phyloP scores from a whole-genome alignment of 1,140 invertebrate genomes.

The Drosophila chauvacae region DNA sequence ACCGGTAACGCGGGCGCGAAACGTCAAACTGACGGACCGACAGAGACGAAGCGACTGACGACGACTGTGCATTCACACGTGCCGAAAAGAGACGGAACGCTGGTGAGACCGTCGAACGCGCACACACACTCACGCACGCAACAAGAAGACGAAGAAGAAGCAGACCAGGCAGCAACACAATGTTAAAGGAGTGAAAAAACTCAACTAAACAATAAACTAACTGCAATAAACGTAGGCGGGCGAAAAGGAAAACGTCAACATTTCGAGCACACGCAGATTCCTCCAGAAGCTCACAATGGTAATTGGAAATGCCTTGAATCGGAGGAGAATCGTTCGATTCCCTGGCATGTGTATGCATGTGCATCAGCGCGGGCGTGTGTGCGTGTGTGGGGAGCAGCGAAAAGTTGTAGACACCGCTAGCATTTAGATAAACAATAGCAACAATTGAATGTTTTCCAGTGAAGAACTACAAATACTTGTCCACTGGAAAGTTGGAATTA shows the following conservation, averaged over 20 bases:
- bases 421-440: conserved; percentile 49
- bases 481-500: not conserved
- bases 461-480: not conserved
- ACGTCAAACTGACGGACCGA: conserved; percentile 70
- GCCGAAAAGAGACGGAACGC: conserved; percentile 58
- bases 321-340: conserved; percentile 27
- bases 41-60: conserved; percentile 67
- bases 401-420: conserved; percentile 45
- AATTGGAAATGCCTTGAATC: conserved; percentile 18
- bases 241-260: conserved; percentile 60
- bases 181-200: conserved; percentile 68
- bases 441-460: conserved; percentile 25
- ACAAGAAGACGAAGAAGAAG: conserved; percentile 34
- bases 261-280: conserved; percentile 69
- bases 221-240: conserved; percentile 26
- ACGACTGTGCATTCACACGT: conserved; percentile 30
- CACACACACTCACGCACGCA: conserved; percentile 32
- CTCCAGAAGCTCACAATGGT: conserved; percentile 75
- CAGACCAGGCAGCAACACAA: conserved; percentile 59
- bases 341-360: conserved; percentile 17
- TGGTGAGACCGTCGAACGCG: conserved; percentile 65
- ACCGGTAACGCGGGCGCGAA: conserved; percentile 45
- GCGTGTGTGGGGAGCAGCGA: conserved; percentile 20
- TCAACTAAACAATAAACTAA: conserved; percentile 54
- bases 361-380: conserved; percentile 6